phyloP scores from a whole-genome alignment of 2,888 invertebrate genomes.

The Conomelus anceps region DNA sequence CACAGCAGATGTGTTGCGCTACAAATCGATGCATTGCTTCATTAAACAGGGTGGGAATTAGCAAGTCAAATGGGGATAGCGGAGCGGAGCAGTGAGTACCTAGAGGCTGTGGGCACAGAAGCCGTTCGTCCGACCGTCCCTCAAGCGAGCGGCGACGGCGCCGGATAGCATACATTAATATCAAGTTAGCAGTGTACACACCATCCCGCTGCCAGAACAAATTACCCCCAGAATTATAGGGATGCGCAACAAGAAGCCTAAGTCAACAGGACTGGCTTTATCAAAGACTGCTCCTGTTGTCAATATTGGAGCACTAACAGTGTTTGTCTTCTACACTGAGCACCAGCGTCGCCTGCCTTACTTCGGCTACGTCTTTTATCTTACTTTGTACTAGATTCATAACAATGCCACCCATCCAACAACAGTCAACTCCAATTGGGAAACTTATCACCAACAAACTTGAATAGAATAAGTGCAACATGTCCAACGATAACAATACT shows the following conservation, averaged over 20 bases:
- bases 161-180: slow-evolving; percentile 13
- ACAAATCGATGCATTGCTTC: slow-evolving; percentile 14
- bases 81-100: not conserved
- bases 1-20: slow-evolving; percentile 10
- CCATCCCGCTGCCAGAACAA: slow-evolving; percentile 11
- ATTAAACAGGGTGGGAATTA: slow-evolving; percentile 13
- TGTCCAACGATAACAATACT: too few relatives aligned
- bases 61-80: slow-evolving; percentile 13
- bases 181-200: slow-evolving; percentile 14
- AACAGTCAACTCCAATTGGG: not conserved
- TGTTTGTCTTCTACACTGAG: slow-evolving; percentile 8
- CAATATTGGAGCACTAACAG: slow-evolving; percentile 10
- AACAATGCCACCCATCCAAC: too few relatives aligned
- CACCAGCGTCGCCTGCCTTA: not conserved
- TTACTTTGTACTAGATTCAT: not conserved
- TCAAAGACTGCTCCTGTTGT: slow-evolving; percentile 10
- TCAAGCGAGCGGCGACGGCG: slow-evolving; percentile 6
- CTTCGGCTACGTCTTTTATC: not conserved
- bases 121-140: not conserved
- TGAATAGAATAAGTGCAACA: not conserved
- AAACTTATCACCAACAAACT: not conserved
- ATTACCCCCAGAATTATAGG: slow-evolving; percentile 14
- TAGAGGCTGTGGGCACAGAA: slow-evolving; percentile 3
- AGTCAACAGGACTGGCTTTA: slow-evolving; percentile 7
- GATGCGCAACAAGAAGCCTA: slow-evolving; percentile 13